Base-by-base conservation (phyloP, 2,113 vertebrate species). In the Centropus bengalensis region DNA sequence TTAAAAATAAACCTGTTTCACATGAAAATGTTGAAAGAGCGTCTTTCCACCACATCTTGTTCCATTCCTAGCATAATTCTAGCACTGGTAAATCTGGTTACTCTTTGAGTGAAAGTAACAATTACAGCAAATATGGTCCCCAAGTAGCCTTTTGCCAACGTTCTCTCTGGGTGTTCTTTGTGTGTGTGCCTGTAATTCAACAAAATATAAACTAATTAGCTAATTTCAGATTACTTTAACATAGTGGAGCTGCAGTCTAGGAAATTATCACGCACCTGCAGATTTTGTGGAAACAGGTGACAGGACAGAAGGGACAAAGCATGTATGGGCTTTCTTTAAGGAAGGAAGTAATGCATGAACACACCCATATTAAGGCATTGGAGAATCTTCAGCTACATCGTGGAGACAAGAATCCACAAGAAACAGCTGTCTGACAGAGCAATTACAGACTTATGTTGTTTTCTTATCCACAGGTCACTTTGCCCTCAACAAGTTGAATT, bases 331-430 rank as follows among this genome's bases (percentile, higher is more conserved):
- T 14, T 20, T 82, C 8, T 14, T 24, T 81, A 68, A 76, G 76
- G 30, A 79, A 45, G 13, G 58, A 54, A 6, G 4, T 77, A 49
- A 51, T 28, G 5, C 1, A 0, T 18, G 27, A 82, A 63, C 40
- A 55, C 1, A 20, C 4, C 15, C 0, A 0, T 44, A 28, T 24
- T 84, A 44, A 76, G 24, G 71, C 21, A 36, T 5, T 9, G 15
- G 5, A 27, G 24, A 88, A 86, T 73, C 24, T 79, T 87, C n/a
- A 75, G 2, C 18, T 59, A 32, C 42, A 79, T 6, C 5, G 82
- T 73, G 59, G 1, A 55, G 32, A 62, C 24, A n/a, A 4, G 62
- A 60, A 86, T 30, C 20, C 10, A n/a, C 33, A 55, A 22, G 30
- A 84, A 85, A 81, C 5, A 51, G 13, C 23, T 60, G 56, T 26